Evolutionary conservation across 2,113 vertebrate genomes (phyloP).

Genomic region (Copsychus sechellarum): DNA sequence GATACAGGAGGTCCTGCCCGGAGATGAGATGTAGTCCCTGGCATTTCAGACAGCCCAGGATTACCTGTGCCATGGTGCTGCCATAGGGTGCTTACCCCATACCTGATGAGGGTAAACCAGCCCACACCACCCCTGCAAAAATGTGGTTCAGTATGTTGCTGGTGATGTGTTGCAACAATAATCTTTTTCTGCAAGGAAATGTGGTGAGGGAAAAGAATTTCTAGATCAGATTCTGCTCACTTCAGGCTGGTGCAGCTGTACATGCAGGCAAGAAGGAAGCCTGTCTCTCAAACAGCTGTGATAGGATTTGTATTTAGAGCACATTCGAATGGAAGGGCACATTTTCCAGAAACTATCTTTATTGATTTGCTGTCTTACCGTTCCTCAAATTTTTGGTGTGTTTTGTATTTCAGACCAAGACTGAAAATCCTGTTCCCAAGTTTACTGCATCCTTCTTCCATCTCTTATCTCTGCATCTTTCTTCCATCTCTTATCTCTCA

Average conservation of each 20-base stretch:
- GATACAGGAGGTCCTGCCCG: background rate
- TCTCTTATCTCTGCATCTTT: background rate
- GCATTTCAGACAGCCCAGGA: background rate
- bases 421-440: background rate
- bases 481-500: background rate
- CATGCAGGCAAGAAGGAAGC: background rate
- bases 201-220: background rate
- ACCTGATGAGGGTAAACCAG: background rate
- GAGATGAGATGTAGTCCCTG: background rate
- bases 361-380: background rate
- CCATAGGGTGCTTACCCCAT: too few relatives aligned
- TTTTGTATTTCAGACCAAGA: background rate
- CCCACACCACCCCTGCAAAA: background rate
- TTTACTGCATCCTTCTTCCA: background rate
- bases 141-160: background rate
- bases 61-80: accelerated
- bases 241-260: background rate
- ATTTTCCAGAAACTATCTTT: background rate
- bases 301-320: background rate
- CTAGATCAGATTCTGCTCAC: background rate
- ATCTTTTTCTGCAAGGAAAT: background rate
- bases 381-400: background rate
- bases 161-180: background rate
- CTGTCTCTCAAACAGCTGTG: background rate
- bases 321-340: background rate